These are phyloP conservation scores for Palythoa heliodiscus DNA, from an alignment of 92 coral and sea anemone genomes.

Conservation along the genomic window DNA sequence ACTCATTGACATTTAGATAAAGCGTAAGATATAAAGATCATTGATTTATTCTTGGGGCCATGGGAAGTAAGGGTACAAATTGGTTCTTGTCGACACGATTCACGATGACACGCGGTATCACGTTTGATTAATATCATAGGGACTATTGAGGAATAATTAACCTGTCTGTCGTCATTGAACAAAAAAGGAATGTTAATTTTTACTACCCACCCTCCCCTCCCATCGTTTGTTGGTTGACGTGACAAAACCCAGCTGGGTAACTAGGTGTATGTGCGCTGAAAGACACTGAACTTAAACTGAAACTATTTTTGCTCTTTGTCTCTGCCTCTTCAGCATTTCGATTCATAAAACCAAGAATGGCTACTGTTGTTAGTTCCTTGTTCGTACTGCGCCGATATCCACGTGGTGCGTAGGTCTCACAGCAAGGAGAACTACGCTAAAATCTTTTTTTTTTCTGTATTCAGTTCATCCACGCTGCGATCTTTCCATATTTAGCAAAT, in stretches of 20 bases:
- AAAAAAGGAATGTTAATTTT: neutral
- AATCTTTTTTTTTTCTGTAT: neutral
- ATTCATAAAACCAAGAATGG: neutral
- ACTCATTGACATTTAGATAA: neutral
- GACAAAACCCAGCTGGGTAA: neutral
- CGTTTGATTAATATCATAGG: neutral
- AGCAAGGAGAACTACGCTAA: neutral
- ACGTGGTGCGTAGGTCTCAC: neutral
- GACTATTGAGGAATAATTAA: neutral
- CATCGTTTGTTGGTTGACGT: neutral
- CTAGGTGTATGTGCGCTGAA: slow-evolving; percentile 22
- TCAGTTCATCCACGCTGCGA: neutral
- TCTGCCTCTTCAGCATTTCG: neutral
- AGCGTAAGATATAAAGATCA: neutral
- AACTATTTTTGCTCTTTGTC: slow-evolving; percentile 18
- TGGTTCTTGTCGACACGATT: neutral
- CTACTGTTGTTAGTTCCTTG: neutral
- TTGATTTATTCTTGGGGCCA: neutral
- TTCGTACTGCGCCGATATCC: neutral
- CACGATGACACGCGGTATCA: neutral
- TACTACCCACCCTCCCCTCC: slow-evolving; percentile 35
- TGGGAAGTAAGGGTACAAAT: neutral
- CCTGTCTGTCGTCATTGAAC: neutral
- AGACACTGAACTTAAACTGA: slow-evolving; percentile 31
- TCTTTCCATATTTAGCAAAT: slow-evolving; percentile 23